Conservation (phyloP, 2,888 invertebrate genomes). For the Lithophane leautieri region DNA sequence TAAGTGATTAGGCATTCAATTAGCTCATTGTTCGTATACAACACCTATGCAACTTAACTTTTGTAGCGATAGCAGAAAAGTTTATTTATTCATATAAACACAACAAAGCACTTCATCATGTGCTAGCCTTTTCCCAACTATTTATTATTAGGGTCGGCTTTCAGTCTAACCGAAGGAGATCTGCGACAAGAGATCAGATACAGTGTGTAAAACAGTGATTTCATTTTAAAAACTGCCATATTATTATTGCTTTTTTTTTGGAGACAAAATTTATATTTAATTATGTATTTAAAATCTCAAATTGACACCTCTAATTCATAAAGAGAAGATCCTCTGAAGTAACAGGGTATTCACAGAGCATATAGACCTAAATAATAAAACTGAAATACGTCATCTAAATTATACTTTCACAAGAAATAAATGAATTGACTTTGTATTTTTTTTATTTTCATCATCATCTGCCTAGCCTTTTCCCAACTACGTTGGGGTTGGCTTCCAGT, state of each 20-base stretch:
- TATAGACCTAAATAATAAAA: neutral
- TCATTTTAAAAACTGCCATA: neutral
- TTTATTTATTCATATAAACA: neutral
- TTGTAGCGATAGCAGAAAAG: constrained; percentile 57
- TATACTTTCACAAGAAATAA: neutral
- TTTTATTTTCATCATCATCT: no score
- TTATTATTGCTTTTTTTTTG: neutral
- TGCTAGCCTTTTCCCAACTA: no score
- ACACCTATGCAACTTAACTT: constrained; percentile 64
- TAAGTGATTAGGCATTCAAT: constrained; percentile 79
- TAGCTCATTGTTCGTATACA: constrained; percentile 74
- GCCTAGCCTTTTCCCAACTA: no score
- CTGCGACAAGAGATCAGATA: no score
- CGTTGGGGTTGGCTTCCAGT: no score
- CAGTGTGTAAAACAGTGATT: neutral
- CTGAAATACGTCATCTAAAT: neutral
- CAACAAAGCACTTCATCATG: no score
- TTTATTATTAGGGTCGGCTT: no score
- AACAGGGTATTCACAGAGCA: neutral
- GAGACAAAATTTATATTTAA: no score
- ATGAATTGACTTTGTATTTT: neutral
- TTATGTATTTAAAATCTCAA: no score
- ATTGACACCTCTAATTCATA: no score
- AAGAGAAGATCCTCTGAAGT: neutral
- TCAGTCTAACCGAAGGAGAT: no score